Percentiles rank a stretch among this genome's conserved stretches.
Evolutionary conservation across 2,797 vertebrate genomes (phyloP).

Genomic region (Psittacula echo): DNA sequence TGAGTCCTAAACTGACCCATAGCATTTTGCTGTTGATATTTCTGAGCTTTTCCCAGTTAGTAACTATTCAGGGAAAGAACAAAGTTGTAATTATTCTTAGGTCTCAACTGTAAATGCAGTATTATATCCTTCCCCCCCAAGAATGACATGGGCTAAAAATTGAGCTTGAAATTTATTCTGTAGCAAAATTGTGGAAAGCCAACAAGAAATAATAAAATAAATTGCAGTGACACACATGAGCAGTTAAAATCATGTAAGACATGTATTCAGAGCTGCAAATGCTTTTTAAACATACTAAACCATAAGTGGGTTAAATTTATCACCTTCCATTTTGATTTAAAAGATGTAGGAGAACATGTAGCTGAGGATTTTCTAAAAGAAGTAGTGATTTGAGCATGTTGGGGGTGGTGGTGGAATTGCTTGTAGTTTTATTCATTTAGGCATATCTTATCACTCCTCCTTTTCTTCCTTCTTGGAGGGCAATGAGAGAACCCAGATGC

Average conservation of each 20-base stretch:
- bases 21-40: neutral
- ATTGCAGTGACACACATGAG: constrained; percentile 14
- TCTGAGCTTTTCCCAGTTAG: constrained; percentile 6
- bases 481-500: constrained; percentile 78
- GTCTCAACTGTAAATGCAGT: neutral
- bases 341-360: constrained; percentile 57
- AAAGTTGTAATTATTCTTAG: neutral
- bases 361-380: constrained; percentile 64
- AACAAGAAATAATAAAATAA: constrained; percentile 25
- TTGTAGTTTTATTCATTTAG: constrained; percentile 74
- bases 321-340: constrained; percentile 66
- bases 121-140: neutral
- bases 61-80: constrained; percentile 11
- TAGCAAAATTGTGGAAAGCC: neutral
- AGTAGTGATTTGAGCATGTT: constrained; percentile 36
- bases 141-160: constrained; percentile 3
- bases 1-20: neutral
- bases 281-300: constrained; percentile 55
- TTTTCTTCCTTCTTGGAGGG: constrained; percentile 77
- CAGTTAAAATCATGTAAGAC: constrained; percentile 42
- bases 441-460: constrained; percentile 76
- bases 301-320: constrained; percentile 59
- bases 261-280: constrained; percentile 27
- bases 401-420: constrained; percentile 61
- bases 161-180: neutral